Base-by-base conservation (phyloP, 2,113 vertebrate species). In the Caloenas nicobarica region DNA sequence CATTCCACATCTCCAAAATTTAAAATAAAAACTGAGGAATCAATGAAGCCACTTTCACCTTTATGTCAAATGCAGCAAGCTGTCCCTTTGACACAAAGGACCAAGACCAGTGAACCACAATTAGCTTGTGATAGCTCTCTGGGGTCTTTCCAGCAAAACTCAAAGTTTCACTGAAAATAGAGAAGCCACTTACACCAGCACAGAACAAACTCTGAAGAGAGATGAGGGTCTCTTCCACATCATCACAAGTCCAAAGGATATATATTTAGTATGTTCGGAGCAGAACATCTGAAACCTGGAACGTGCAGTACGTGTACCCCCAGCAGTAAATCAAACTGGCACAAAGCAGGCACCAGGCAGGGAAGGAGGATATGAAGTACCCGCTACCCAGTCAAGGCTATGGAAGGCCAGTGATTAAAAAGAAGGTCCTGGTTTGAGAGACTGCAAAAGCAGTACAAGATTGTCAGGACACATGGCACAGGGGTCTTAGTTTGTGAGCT, bases 11-110 rank as follows among this genome's bases (percentile, higher is more conserved):
- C 22, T 81, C 33, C 69, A 89, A 89, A 89, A 74, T 70, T 36
- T 66, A 69, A 89, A 88, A 86, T 36, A 82, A 71, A 80, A 74
- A 56, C 38, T 13, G 15, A 69, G 56, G 21, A 84, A 91, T 70
- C 6, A 71, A 42, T 8, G 25, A 76, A 65, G 21, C 11, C 53
- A 77, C 29, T 65, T 69, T 51, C 40, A 74, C 19, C 10, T 69
- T 94, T 33, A 73, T 1, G 8, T 70, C 36, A 85, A 81, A 61
- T 8, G 6, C 64, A 84, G 44, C 14, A 81, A 79, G 17, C 28
- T 71, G 28, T 29, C 19, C 57, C 78, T 81, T 36, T 44, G 61
- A 71, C 42, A 50, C 22, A 56, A 83, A 61, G 21, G 26, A 54
- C 25, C 82, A 84, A 79, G 25, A 82, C 29, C 1, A 2, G 17